Evolutionary conservation across 2,113 vertebrate genomes (phyloP), one percentile per base, ranked within the genome.

Genomic region (Eonycteris spelaea): DNA sequence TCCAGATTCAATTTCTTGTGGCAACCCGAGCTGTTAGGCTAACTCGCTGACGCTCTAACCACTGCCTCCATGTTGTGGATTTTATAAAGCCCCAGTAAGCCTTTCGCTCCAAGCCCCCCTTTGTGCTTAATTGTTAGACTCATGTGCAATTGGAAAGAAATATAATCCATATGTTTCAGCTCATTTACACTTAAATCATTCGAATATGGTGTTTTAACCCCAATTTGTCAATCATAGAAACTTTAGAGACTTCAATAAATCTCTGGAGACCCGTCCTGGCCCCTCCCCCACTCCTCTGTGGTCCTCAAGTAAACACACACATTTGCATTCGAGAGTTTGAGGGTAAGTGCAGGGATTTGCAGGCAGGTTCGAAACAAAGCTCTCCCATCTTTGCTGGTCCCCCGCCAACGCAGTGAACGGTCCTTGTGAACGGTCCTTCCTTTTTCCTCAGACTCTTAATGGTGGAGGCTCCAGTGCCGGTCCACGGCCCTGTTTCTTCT

Each of bases 151-250:
- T 51, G 40, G 51, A 90, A 91, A 61, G 48, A 96, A 96, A 96
- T 93, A 71, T 55, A 90, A 93, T 85, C 94, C 97, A 95, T 63
- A 67, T 95, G 96, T 95, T 95, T 93, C 79, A 86, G 38, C 40
- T 96, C 77, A 91, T 97, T 97, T 93, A 91, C 45, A 94, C 84
- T 97, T 96, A 96, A 97, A 92, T 94, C 89, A 94, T 80, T 61
- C 8, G 67, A 93, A 97, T 95, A 93, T 93, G 95, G 77, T 90
- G 91, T 93, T 96, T 95, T 94, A 93, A 92, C 91, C 86, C 84
- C 94, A 96, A 96, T 96, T 97, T 96, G 96, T 96, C 96, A 96
- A 94, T 95, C 45, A 30, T 77, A 91, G 93, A 86, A 96, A 96
- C 48, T 63, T 94, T 57, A 51, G 93, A 92, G 97, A 96, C 57